A percentile compares a stretch with the other conserved stretches of the same genome.
Conservation (phyloP, 2,797 vertebrate species). For the Acestrorhynchus altus region DNA sequence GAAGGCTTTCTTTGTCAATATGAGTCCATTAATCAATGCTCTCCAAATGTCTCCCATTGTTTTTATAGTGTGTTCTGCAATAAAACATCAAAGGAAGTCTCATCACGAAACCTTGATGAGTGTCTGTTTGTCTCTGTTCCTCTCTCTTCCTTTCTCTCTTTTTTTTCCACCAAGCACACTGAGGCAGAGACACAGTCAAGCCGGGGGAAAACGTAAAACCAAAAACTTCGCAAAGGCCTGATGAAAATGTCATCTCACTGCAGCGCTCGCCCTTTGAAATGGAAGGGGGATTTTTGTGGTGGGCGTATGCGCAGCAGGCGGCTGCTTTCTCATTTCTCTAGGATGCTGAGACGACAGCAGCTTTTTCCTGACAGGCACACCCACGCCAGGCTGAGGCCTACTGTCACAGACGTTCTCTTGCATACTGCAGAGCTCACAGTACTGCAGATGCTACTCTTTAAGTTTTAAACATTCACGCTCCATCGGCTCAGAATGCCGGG, state of each 20-base stretch:
- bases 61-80: slow-evolving; percentile 9
- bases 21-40: slow-evolving; percentile 2
- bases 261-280: slow-evolving; percentile 61
- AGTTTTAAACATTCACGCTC: slow-evolving; percentile 46
- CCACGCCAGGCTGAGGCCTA: slow-evolving; percentile 62
- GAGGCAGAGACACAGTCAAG: slow-evolving; percentile 27
- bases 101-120: slow-evolving; percentile 25
- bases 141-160: slow-evolving; percentile 3
- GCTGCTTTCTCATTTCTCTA: slow-evolving; percentile 65
- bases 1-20: background rate
- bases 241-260: slow-evolving; percentile 63
- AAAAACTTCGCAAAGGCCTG: slow-evolving; percentile 55
- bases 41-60: slow-evolving; percentile 25
- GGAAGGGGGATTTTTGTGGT: slow-evolving; percentile 67
- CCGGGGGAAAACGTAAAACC: slow-evolving; percentile 52
- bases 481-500: background rate
- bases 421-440: slow-evolving; percentile 52
- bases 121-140: background rate
- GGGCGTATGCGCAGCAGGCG: slow-evolving; percentile 65
- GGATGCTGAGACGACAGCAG: slow-evolving; percentile 63
- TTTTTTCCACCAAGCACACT: slow-evolving; percentile 1
- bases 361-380: slow-evolving; percentile 67
- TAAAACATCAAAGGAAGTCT: slow-evolving; percentile 23
- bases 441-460: slow-evolving; percentile 52
- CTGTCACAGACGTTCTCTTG: slow-evolving; percentile 55